A percentile compares a stretch with the other conserved stretches of the same genome.
Conservation (phyloP, 2,113 vertebrate genomes). For the Hippocampus abdominalis region DNA sequence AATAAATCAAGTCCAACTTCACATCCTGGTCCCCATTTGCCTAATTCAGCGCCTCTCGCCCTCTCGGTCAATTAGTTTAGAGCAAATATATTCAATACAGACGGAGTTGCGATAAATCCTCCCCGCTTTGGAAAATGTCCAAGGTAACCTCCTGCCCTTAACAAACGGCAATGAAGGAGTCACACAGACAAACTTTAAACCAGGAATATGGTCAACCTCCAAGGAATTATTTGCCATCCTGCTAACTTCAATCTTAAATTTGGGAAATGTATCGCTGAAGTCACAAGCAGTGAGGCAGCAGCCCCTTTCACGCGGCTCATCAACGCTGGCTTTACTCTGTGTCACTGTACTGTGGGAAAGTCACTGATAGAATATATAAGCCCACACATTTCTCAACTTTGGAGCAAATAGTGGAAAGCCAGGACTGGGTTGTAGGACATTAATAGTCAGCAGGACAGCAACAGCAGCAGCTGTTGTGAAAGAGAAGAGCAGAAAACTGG, state of each 20-base stretch:
- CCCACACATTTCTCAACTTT: no score
- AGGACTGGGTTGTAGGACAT: no score
- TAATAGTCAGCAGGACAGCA: no score
- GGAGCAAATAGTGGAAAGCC: no score
- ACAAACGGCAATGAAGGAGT: slow-evolving; percentile 27
- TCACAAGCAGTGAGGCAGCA: neutral
- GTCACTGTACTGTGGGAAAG: no score
- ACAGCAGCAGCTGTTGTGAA: no score
- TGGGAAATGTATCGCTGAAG: neutral
- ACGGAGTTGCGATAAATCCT: slow-evolving; percentile 73
- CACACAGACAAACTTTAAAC: neutral
- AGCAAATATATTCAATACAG: slow-evolving; percentile 76
- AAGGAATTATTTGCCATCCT: neutral
- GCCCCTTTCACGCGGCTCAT: no score
- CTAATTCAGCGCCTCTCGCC: slow-evolving; percentile 75
- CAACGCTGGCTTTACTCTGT: no score
- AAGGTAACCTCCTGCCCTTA: slow-evolving; percentile 55
- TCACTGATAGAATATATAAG: no score
- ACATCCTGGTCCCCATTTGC: slow-evolving; percentile 73
- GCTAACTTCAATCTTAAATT: neutral
- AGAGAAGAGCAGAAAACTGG: no score
- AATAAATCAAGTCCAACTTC: slow-evolving; percentile 83
- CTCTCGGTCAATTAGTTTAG: slow-evolving; percentile 79
- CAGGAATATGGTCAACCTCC: neutral
- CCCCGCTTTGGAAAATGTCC: slow-evolving; percentile 59